These are phyloP conservation scores for Peromyscus aztecus DNA, from an alignment of 2,797 vertebrate genomes.

Conservation along the genomic window DNA sequence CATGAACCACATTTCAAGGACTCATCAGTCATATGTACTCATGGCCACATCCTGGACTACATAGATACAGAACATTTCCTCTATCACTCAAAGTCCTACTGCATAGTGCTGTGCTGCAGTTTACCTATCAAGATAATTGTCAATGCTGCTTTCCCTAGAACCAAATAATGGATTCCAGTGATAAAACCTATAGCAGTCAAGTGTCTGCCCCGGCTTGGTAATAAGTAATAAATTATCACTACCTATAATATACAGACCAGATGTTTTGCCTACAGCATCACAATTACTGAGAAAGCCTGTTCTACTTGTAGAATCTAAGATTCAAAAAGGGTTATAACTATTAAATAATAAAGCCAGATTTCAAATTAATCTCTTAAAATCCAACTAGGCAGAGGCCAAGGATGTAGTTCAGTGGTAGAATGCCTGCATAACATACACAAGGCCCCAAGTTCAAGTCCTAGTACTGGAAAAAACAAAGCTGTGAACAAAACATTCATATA, in stretches of 20 bases:
- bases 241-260: background rate
- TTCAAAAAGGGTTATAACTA: slow-evolving; percentile 5
- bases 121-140: background rate
- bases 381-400: background rate
- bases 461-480: background rate
- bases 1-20: background rate
- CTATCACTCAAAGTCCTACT: background rate
- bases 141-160: background rate
- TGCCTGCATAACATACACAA: background rate
- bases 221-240: background rate
- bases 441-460: background rate
- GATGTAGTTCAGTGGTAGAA: background rate
- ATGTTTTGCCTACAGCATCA: background rate
- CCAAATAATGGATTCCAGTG: background rate
- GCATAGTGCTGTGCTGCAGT: background rate
- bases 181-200: slow-evolving; percentile 1
- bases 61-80: background rate
- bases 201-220: background rate
- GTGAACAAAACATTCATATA: background rate
- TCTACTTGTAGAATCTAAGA: background rate
- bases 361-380: slow-evolving; percentile 45
- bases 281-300: background rate
- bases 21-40: background rate
- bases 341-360: slow-evolving; percentile 23
- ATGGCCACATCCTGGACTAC: background rate